A percentile compares a stretch with the other conserved stretches of the same genome.
Evolutionary conservation across 2,113 vertebrate genomes (phyloP).

Genomic region (Nesospiza acunhae): DNA sequence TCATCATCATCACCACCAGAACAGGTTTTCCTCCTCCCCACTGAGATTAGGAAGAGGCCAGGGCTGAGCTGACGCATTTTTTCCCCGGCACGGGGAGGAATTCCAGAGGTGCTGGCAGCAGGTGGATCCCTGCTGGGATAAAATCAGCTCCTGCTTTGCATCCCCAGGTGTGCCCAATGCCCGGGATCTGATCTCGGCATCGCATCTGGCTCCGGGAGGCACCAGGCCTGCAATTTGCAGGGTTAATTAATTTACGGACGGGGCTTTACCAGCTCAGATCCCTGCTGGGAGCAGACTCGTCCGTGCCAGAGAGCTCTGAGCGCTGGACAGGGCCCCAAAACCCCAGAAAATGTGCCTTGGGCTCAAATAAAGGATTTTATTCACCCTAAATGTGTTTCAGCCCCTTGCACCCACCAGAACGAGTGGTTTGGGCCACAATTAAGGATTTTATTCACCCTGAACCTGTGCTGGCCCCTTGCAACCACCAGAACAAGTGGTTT

Average conservation of each 20-base stretch:
- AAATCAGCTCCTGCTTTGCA: neutral
- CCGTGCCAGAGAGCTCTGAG: neutral
- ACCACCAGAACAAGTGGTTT: no score
- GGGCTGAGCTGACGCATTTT: neutral
- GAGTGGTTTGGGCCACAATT: no score
- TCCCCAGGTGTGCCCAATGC: neutral
- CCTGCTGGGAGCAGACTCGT: neutral
- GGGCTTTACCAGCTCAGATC: neutral
- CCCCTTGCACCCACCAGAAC: no score
- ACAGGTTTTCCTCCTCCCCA: neutral
- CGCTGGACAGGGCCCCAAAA: rapidly evolving
- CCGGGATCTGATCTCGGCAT: neutral
- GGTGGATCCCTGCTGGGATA: neutral
- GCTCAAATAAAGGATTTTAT: no score
- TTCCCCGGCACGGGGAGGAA: neutral
- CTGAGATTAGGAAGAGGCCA: neutral
- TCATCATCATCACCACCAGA: neutral
- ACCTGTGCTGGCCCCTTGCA: rapidly evolving
- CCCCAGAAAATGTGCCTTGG: no score
- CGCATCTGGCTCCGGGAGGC: neutral
- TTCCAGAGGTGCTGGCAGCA: neutral
- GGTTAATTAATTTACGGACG: neutral
- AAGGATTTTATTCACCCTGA: no score
- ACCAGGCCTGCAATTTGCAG: neutral
- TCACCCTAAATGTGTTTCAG: no score